Conservation (phyloP, 2,888 invertebrate genomes). For the Chrysolina haemoptera region DNA sequence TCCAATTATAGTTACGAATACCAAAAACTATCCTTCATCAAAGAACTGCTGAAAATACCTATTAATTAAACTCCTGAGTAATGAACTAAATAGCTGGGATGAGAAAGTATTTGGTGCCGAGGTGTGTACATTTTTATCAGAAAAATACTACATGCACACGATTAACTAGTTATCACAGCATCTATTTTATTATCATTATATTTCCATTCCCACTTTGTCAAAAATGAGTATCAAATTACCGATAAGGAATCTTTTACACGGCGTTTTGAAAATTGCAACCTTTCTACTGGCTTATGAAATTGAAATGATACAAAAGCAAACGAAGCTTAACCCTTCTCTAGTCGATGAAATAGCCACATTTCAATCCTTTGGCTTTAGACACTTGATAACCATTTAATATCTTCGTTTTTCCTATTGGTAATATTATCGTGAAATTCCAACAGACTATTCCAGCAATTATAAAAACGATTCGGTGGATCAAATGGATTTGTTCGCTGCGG, state of each 20-base stretch:
- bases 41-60: not conserved
- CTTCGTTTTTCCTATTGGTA: not conserved
- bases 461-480: conserved; percentile 32
- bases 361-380: not conserved
- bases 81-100: not conserved
- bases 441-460: conserved; percentile 21
- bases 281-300: too few relatives aligned
- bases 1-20: not conserved
- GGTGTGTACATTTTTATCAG: not conserved
- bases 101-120: not conserved
- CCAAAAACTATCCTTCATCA: not conserved
- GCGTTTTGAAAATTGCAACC: too few relatives aligned
- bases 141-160: too few relatives aligned
- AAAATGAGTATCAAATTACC: too few relatives aligned
- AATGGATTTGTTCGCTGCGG: conserved; percentile 19
- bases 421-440: conserved; percentile 7
- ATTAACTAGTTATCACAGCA: too few relatives aligned
- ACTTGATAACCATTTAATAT: not conserved
- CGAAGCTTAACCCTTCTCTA: too few relatives aligned
- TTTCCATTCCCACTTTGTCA: not conserved
- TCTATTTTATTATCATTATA: not conserved
- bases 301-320: too few relatives aligned
- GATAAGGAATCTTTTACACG: too few relatives aligned
- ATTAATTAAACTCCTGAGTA: not conserved
- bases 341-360: too few relatives aligned